Conservation (phyloP, 2,888 invertebrate species). For the Metacarcinus magister region DNA sequence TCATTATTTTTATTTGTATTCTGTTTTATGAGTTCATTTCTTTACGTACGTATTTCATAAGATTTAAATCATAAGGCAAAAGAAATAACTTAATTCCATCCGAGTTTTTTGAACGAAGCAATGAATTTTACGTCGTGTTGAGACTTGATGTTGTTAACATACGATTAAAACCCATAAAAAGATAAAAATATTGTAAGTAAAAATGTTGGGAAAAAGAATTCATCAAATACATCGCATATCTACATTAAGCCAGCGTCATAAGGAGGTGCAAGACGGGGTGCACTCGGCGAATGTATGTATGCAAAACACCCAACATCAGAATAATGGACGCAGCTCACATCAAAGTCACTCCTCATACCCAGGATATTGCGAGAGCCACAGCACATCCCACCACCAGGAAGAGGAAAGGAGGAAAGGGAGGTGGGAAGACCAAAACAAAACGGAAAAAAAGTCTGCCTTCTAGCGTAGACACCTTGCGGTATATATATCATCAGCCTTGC, state of each 20-base stretch:
- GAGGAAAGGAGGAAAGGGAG: constrained; percentile 33
- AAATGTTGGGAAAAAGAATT: neutral
- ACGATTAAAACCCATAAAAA: neutral
- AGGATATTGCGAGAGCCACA: constrained; percentile 13
- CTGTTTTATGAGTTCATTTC: neutral
- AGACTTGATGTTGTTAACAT: too few species aligned
- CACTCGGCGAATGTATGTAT: constrained; percentile 3
- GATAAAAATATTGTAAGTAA: neutral
- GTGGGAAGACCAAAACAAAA: neutral
- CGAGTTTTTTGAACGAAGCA: too few species aligned
- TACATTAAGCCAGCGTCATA: neutral
- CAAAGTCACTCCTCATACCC: constrained; percentile 38
- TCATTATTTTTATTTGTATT: neutral
- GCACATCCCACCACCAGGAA: neutral
- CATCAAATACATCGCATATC: neutral
- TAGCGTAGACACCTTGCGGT: constrained; percentile 29
- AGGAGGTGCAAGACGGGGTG: constrained; percentile 7
- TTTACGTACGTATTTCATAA: too few species aligned
- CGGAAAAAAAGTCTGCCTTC: neutral
- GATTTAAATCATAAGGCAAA: too few species aligned
- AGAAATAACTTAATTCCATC: too few species aligned
- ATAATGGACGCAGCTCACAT: constrained; percentile 30
- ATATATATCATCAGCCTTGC: constrained; percentile 6
- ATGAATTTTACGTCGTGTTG: too few species aligned
- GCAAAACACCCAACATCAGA: constrained; percentile 44